These are phyloP conservation scores for Eustalomyia histrio DNA, from an alignment of 2,888 invertebrate genomes.

Conservation along the genomic window DNA sequence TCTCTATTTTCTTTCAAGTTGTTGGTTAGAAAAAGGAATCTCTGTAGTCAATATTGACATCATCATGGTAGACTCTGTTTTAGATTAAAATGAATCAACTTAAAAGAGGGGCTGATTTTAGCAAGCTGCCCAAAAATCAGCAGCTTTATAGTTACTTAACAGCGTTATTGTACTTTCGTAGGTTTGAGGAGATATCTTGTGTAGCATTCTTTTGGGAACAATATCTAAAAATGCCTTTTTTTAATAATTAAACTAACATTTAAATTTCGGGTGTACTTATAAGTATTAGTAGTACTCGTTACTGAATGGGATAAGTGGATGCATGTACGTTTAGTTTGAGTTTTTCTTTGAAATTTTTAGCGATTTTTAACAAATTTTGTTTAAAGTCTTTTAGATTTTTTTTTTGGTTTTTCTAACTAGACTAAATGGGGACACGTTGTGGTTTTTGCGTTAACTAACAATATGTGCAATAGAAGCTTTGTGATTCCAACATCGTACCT, in stretches of 20 bases:
- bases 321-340: slow-evolving; percentile 26
- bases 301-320: background rate
- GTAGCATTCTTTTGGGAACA: no score
- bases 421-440: slow-evolving; percentile 63
- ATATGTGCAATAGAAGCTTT: slow-evolving; percentile 14
- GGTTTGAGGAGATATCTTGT: no score
- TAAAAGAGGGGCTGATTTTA: no score
- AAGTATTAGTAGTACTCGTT: slow-evolving; percentile 5
- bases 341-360: slow-evolving; percentile 13
- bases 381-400: slow-evolving; percentile 24
- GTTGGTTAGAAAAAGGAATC: no score
- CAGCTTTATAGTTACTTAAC: no score
- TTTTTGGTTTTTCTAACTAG: slow-evolving; percentile 40
- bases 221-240: no score
- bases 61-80: no score
- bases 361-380: slow-evolving; percentile 27
- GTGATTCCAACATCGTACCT: slow-evolving; percentile 4
- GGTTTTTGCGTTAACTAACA: slow-evolving; percentile 60
- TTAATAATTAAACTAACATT: background rate
- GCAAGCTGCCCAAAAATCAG: no score
- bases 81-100: no score
- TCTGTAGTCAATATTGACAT: no score
- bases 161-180: no score
- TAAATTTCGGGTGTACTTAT: background rate
- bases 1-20: no score